Base-by-base conservation (phyloP, 2,797 vertebrate genomes). In the Pangasius sanitwongsei region DNA sequence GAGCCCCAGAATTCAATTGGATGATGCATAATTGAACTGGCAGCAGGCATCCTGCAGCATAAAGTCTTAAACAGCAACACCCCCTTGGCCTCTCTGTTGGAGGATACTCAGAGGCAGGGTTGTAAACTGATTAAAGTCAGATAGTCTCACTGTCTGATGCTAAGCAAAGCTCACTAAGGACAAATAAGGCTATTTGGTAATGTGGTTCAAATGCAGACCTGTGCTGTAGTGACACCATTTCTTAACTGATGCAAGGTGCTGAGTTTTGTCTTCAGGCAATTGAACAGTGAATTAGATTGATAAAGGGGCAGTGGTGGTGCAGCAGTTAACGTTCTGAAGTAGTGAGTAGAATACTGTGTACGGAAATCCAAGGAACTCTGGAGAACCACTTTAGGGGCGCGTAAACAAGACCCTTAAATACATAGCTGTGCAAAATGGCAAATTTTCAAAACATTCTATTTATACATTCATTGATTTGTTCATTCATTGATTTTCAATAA, bases 111-210 rank as follows among this genome's bases (percentile, higher is more conserved):
- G 86, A 89, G 65, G 75, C 34, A 83, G 75, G 87, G 25, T 69
- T 70, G 63, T 89, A 88, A 84, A 88, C 86, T 87, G 65, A 93
- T 92, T 88, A 74, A 67, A 87, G 90, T 87, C 80, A 92, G 89
- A 87, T 82, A 87, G 85, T 77, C 23, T 89, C 44, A 2, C 69
- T 67, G n/a, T 83, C 88, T 89, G 74, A 75, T 87, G 65, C 87
- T 83, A 88, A 91, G 84, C 87, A 78, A 89, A 91, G 89, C 89
- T 88, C 61, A 25, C 74, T 86, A 12, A 20, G 50, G 70, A 67
- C 37, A 84, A 87, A 89, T 86, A 37, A 0, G 28, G 63, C 57
- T 59, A 53, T 90, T 87, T 70, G 20, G 80, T 81, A 63, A 67
- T 69, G 65, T 85, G 81, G 15, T 84, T 86, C 72, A 34, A 89